Percentiles rank a stretch among this genome's conserved stretches.
These are phyloP conservation scores for Enteromius unitaeniatus DNA, from an alignment of 2,797 vertebrate genomes.

Conservation along the genomic window DNA sequence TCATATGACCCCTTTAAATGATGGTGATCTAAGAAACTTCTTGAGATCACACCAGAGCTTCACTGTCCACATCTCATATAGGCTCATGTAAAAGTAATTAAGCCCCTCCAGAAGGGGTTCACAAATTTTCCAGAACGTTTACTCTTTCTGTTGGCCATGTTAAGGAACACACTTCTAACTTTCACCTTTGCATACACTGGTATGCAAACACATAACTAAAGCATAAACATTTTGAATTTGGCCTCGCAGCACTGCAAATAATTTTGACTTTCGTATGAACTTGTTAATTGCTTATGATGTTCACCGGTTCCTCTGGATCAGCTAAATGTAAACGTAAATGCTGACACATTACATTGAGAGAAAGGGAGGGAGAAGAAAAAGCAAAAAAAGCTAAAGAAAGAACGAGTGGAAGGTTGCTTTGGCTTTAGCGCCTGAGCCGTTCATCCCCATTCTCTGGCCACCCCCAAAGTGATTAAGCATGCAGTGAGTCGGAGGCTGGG, in stretches of 20 bases:
- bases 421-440: conserved; percentile 45
- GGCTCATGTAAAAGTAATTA: not conserved
- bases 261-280: not conserved
- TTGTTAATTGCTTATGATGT: conserved; percentile 1
- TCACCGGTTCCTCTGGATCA: not conserved
- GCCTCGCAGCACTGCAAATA: not conserved
- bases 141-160: not conserved
- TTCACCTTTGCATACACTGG: not conserved
- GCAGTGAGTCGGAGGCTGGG: conserved; percentile 70
- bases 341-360: not conserved
- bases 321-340: conserved; percentile 6
- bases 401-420: conserved; percentile 66
- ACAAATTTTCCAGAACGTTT: not conserved
- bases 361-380: conserved; percentile 63
- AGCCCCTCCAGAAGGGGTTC: not conserved
- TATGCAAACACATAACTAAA: not conserved
- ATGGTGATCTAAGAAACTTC: not conserved
- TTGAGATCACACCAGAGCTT: not conserved
- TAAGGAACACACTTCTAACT: not conserved
- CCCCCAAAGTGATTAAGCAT: conserved; percentile 76
- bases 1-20: no score
- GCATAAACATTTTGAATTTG: not conserved
- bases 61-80: not conserved
- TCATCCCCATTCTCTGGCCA: conserved; percentile 63
- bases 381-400: conserved; percentile 53